Conservation (phyloP, 2,113 vertebrate genomes). For the Gnathonemus echidnorhynchus region DNA sequence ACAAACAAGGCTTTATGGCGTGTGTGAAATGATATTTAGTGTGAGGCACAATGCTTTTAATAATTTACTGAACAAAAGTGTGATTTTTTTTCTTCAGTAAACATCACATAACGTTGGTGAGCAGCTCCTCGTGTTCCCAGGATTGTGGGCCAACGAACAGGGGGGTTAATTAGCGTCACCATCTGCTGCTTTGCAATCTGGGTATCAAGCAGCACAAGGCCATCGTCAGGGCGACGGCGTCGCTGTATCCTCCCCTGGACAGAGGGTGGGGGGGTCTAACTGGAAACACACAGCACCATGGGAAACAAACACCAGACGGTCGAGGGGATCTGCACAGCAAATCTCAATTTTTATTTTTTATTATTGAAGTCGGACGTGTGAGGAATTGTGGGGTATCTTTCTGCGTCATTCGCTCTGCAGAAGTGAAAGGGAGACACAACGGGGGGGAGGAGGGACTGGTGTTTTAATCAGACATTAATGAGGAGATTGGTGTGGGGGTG, state of each 20-base stretch:
- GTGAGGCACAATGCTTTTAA: background rate
- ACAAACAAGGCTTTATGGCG: background rate
- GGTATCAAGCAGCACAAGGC: constrained; percentile 23
- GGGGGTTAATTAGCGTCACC: constrained; percentile 28
- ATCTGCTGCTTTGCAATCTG: constrained; percentile 45
- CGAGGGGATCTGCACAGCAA: background rate
- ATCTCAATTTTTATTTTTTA: background rate
- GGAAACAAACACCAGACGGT: background rate
- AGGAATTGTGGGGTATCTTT: background rate
- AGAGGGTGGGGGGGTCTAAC: background rate
- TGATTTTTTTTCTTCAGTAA: background rate
- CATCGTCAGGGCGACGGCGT: constrained; percentile 31
- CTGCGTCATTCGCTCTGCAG: background rate
- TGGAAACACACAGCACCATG: background rate
- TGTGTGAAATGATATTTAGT: background rate
- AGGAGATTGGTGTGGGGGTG: background rate
- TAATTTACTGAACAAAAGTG: background rate
- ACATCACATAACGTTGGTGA: background rate
- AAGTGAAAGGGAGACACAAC: background rate
- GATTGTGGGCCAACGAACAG: background rate
- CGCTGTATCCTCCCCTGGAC: constrained; percentile 19
- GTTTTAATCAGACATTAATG: background rate
- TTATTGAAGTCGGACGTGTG: background rate
- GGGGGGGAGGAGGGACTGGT: background rate
- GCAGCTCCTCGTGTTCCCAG: background rate